Percentiles rank a stretch among this genome's conserved stretches.
Conservation (phyloP, 2,113 vertebrate genomes). For the Siphamia tubifer region DNA sequence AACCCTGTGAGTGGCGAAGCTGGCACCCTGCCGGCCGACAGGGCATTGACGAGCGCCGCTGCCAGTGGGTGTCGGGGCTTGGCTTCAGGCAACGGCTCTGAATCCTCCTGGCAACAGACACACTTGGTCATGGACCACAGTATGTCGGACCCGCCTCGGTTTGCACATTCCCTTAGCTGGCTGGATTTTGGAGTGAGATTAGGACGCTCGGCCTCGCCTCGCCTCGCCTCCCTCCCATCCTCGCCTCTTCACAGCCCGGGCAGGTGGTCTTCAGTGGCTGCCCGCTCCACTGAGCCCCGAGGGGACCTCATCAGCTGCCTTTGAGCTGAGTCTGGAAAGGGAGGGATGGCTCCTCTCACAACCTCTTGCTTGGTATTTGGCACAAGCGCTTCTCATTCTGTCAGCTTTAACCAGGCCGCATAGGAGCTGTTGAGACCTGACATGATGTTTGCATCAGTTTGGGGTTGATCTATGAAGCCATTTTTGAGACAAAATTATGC, state of each 20-base stretch:
- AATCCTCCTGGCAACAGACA: constrained; percentile 47
- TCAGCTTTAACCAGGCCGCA: constrained; percentile 28
- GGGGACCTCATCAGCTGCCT: constrained; percentile 63
- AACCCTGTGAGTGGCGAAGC: constrained; percentile 57
- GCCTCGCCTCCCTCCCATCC: background rate
- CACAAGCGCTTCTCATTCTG: constrained; percentile 26
- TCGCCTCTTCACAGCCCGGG: constrained; percentile 1
- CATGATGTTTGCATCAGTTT: background rate
- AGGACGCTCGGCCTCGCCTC: constrained; percentile 9
- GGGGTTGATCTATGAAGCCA: too few species aligned
- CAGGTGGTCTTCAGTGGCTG: constrained; percentile 48
- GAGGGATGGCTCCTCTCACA: constrained; percentile 23
- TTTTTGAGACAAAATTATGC: too few species aligned
- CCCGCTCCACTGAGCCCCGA: constrained; percentile 30
- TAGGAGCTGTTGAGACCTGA: constrained; percentile 23
- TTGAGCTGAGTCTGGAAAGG: constrained; percentile 16
- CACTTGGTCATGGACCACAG: constrained; percentile 52
- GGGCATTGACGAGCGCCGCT: constrained; percentile 53
- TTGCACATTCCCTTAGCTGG: constrained; percentile 59
- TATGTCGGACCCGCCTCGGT: constrained; percentile 41
- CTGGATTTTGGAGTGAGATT: constrained; percentile 34
- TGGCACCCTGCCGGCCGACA: constrained; percentile 51
- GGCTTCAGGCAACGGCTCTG: constrained; percentile 37
- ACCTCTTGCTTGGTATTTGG: constrained; percentile 51
- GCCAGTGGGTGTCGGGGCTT: constrained; percentile 45